Conservation (phyloP, 2,113 vertebrate species). For the Albula glossodonta region DNA sequence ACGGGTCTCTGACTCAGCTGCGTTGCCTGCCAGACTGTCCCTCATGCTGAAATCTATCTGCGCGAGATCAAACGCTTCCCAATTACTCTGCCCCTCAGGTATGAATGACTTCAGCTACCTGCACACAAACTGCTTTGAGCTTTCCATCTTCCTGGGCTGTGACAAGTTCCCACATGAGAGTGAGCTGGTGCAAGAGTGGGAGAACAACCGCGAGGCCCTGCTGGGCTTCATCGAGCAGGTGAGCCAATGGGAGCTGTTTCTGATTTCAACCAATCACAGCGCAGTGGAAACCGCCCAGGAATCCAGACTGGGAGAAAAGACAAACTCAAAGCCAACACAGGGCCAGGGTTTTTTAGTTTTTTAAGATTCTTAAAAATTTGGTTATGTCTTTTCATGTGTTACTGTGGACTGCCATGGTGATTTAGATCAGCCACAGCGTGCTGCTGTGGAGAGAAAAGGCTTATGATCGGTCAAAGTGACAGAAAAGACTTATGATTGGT, state of each 20-base stretch:
- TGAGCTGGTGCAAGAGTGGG: constrained; percentile 85
- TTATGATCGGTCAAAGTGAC: no score
- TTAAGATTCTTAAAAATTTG: no score
- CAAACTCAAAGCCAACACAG: no score
- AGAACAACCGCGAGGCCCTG: constrained; percentile 89
- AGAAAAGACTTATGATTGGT: no score
- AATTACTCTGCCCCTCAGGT: constrained; percentile 53
- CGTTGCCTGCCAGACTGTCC: background rate
- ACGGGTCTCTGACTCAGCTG: background rate
- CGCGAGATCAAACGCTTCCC: background rate
- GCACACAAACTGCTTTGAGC: constrained; percentile 92
- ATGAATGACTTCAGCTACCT: constrained; percentile 96
- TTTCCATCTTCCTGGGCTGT: constrained; percentile 88
- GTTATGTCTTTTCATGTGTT: no score
- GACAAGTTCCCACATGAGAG: constrained; percentile 91
- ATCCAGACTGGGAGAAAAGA: no score
- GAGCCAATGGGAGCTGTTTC: background rate
- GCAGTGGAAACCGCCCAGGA: no score
- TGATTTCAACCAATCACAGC: no score
- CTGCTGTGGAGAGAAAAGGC: no score
- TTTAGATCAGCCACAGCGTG: no score
- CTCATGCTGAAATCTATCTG: background rate
- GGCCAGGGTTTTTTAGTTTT: no score
- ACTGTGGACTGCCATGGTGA: no score
- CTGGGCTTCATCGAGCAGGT: constrained; percentile 95